Evolutionary conservation across 1,140 invertebrate genomes (phyloP), one percentile per base, ranked within the genome.

Genomic region (Drosophila willistoni): DNA sequence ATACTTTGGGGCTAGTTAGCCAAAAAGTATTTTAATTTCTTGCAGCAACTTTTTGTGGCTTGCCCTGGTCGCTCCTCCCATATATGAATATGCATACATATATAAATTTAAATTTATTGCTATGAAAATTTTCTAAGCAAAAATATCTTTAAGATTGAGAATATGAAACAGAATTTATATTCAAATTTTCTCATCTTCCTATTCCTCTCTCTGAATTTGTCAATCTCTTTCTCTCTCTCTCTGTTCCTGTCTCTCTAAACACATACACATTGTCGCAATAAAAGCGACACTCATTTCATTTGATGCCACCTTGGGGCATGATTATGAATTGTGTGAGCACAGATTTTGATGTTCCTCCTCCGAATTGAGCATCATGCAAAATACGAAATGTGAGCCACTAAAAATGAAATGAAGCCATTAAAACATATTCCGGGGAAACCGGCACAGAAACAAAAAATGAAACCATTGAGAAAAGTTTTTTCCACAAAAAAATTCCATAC

Each of bases 241-340:
- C 29, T 10, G 9, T 42, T 63, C 54, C 67, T 64, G 17, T 69
- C 29, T 34, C 14, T 13, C 29, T 29, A 29, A 29, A 29, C 39
- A 22, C 14, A 25, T 29, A 25, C 57, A 39, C 47, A 39, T 14
- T 7, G 3, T 12, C 12, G 22, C 29, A 54, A 73, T 68, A 73
- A 78, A 73, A 70, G 73, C 54, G 77, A 76, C 65, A 74, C 78
- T 89, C 68, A 75, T 82, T 89, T 74, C 64, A 47, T 47, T 71
- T 79, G 70, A 89, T 77, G 81, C 68, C 80, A 84, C 84, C 79
- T 89, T 65, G 59, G 85, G 85, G 84, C 82, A 81, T 84, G 84
- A 89, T 89, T 89, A 78, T 71, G 77, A 79, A 81, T 89, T 77
- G 72, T 65, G 68, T 65, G 68, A 70, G 80, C 77, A 64, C 66